Conservation (phyloP, 1,140 invertebrate species). For the Trachelipus rathkii region DNA sequence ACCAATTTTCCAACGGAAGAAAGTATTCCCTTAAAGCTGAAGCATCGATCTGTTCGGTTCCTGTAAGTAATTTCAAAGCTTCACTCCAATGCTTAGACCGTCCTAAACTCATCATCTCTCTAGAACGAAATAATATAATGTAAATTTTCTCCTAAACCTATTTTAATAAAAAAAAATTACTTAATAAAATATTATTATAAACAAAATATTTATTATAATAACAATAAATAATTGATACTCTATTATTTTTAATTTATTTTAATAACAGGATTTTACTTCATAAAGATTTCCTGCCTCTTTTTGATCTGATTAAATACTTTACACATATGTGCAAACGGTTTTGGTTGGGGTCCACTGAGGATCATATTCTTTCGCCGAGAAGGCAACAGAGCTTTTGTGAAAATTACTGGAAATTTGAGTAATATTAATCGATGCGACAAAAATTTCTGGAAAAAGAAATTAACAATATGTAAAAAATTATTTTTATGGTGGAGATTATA, state of each 20-base stretch:
- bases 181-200: no score
- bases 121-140: constrained; percentile 50
- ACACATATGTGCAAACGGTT: constrained; percentile 81
- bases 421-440: constrained; percentile 80
- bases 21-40: constrained; percentile 55
- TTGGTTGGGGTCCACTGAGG: constrained; percentile 61
- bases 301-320: constrained; percentile 79
- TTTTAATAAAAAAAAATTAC: background rate
- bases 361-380: constrained; percentile 69
- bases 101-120: constrained; percentile 77
- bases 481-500: no score
- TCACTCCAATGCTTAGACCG: constrained; percentile 81
- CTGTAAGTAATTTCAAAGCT: constrained; percentile 71
- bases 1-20: constrained; percentile 53
- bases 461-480: no score
- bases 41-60: constrained; percentile 53
- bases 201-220: no score
- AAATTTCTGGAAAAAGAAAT: constrained; percentile 77
- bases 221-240: no score
- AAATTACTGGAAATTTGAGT: constrained; percentile 93
- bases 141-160: background rate
- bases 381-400: constrained; percentile 74
- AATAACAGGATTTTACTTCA: constrained; percentile 46
- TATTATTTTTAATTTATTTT: background rate
- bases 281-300: constrained; percentile 67